phyloP scores from a whole-genome alignment of 2,113 vertebrate species.

The Heterotis niloticus region DNA sequence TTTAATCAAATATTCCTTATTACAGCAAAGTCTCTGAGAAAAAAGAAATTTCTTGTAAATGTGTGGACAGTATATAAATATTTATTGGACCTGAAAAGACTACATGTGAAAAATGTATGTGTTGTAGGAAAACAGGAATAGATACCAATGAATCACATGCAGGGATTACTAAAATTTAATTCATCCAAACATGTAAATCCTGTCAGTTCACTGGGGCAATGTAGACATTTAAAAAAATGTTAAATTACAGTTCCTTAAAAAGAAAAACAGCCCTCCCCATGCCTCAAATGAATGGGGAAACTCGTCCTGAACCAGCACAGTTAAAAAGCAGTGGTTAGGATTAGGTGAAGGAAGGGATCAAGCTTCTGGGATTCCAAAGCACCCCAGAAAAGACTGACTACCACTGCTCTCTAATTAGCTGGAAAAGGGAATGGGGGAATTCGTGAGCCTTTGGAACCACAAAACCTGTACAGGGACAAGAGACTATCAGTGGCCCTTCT shows the following conservation, averaged over 20 bases:
- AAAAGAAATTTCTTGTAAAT: not conserved
- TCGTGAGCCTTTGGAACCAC: not conserved
- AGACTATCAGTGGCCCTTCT: conserved; percentile 82
- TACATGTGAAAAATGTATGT: not conserved
- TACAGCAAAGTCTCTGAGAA: not conserved
- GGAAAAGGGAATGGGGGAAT: not conserved
- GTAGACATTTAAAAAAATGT: conserved; percentile 10
- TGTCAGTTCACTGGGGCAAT: conserved; percentile 2
- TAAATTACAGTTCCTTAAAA: not conserved
- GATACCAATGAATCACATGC: not conserved
- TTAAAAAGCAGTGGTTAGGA: not conserved
- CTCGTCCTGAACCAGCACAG: not conserved
- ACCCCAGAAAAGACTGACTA: not conserved
- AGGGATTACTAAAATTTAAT: not conserved
- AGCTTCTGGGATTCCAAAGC: not conserved
- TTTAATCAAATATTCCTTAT: conserved; percentile 12
- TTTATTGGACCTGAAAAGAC: not conserved
- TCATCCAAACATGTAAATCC: not conserved
- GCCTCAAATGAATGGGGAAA: not conserved
- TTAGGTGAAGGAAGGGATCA: not conserved
- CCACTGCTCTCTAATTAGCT: not conserved
- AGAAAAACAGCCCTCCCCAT: not conserved
- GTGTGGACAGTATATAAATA: not conserved
- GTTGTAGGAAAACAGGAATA: not conserved
- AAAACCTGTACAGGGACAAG: not conserved